Conservation (phyloP, 2,113 vertebrate genomes). For the Tachysurus vachellii region DNA sequence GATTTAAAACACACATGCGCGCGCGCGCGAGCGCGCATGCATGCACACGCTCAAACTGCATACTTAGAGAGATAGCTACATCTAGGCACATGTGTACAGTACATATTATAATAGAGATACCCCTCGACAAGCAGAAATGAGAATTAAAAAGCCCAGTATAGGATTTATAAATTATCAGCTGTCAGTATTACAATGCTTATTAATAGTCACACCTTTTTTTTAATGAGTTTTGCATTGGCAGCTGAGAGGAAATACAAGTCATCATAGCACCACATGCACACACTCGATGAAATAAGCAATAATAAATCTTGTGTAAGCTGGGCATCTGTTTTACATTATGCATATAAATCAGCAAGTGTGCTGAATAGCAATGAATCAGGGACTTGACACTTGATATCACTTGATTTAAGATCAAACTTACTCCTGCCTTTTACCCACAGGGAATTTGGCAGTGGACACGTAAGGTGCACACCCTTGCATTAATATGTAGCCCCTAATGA, state of each 20-base stretch:
- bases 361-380: slow-evolving; percentile 99
- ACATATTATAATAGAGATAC: slow-evolving; percentile 67
- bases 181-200: slow-evolving; percentile 99
- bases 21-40: slow-evolving; percentile 6
- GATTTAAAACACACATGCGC: slow-evolving; percentile 23
- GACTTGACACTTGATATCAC: slow-evolving; percentile 99
- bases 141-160: slow-evolving; percentile 75
- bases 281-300: slow-evolving; percentile 96
- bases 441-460: slow-evolving; percentile 53
- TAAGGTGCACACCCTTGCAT: slow-evolving; percentile 79
- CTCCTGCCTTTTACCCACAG: slow-evolving; percentile 75
- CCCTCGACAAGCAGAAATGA: slow-evolving; percentile 78
- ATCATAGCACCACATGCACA: slow-evolving; percentile 96
- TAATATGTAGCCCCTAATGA: slow-evolving; percentile 51
- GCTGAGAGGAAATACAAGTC: slow-evolving; percentile 99
- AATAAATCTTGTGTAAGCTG: slow-evolving; percentile 99
- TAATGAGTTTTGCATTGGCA: slow-evolving; percentile 99
- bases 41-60: background rate
- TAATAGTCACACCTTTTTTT: slow-evolving; percentile 99
- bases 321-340: slow-evolving; percentile 99
- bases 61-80: slow-evolving; percentile 15
- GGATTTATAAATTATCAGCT: slow-evolving; percentile 98
- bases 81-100: slow-evolving; percentile 23
- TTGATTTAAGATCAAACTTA: slow-evolving; percentile 99
- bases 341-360: slow-evolving; percentile 99